Evolutionary conservation across 1,140 invertebrate genomes (phyloP).

Genomic region (Zeugodacus cucurbitae): DNA sequence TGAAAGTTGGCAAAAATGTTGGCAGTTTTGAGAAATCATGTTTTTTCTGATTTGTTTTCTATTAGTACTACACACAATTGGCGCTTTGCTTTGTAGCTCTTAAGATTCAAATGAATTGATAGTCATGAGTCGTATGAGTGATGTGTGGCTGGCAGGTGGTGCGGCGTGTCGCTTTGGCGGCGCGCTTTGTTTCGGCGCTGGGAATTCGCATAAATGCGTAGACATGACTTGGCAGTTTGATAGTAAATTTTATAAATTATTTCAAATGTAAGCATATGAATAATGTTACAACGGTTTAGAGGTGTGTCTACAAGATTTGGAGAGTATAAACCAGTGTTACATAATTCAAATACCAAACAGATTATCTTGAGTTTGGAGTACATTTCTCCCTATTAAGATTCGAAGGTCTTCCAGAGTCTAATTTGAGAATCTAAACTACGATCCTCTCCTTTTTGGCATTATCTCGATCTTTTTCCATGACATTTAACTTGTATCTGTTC

Average conservation of each 20-base stretch:
- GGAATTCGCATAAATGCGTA: not conserved
- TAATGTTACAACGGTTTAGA: no score
- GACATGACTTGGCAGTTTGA: not conserved
- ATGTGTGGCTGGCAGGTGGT: not conserved
- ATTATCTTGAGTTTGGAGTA: no score
- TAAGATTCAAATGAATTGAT: not conserved
- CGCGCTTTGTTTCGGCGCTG: not conserved
- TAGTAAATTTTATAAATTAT: not conserved
- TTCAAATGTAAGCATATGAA: no score
- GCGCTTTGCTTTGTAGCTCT: not conserved
- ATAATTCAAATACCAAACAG: no score
- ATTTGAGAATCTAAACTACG: no score
- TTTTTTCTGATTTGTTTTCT: not conserved
- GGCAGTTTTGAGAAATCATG: not conserved
- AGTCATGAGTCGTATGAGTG: not conserved
- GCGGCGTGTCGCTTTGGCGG: not conserved
- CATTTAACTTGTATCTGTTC: no score
- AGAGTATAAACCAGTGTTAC: no score
- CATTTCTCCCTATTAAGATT: no score
- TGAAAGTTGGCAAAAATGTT: not conserved
- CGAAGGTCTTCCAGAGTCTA: no score
- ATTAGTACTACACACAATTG: not conserved
- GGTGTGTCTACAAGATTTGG: no score
- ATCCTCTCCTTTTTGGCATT: no score
- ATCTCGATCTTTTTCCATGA: no score